Percentiles rank a stretch among this genome's conserved stretches.
These are phyloP conservation scores for Argopecten irradians DNA, from an alignment of 1,140 invertebrate genomes.

Conservation along the genomic window DNA sequence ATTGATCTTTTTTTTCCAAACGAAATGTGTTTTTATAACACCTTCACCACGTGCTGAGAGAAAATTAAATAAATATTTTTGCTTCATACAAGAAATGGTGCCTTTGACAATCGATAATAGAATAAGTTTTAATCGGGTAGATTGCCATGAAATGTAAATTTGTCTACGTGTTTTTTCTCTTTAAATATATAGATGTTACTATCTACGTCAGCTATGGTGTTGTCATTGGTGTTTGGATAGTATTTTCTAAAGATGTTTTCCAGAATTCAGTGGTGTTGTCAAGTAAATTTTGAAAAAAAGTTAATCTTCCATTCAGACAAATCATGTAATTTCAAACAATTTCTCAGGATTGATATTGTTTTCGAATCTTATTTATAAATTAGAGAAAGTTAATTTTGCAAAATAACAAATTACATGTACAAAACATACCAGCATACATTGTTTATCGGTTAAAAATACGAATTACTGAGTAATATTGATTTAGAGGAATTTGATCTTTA, in stretches of 20 bases:
- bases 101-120: not conserved
- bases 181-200: not conserved
- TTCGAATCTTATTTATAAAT: too few relatives aligned
- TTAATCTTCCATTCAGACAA: too few relatives aligned
- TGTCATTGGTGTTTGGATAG: not conserved
- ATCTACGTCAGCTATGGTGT: not conserved
- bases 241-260: not conserved
- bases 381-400: too few relatives aligned
- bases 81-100: not conserved
- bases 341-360: too few relatives aligned
- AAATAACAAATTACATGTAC: too few relatives aligned
- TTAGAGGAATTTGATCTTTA: too few relatives aligned
- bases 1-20: not conserved
- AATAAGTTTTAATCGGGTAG: not conserved
- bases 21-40: not conserved
- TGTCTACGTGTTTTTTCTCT: constrained; percentile 11
- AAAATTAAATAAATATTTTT: not conserved
- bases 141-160: not conserved
- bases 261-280: not conserved
- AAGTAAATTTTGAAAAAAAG: too few relatives aligned
- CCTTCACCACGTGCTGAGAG: not conserved
- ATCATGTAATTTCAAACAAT: too few relatives aligned
- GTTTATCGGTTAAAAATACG: too few relatives aligned
- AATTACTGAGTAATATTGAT: too few relatives aligned
- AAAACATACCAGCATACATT: too few relatives aligned